Evolutionary conservation across 2,113 vertebrate species (phyloP).

Genomic region (Gymnocephalus cernua): DNA sequence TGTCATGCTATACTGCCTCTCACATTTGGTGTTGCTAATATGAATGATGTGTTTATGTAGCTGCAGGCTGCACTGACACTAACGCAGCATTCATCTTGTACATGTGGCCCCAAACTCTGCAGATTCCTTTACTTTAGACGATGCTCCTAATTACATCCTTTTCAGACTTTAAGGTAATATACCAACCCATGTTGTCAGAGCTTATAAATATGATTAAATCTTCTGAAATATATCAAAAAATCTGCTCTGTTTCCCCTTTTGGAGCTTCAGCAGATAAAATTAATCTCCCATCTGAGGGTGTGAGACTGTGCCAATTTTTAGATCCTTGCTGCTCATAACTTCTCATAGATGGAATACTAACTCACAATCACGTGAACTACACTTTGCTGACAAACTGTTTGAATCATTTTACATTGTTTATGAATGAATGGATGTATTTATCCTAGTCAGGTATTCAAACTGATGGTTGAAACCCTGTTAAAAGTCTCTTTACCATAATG

Average conservation of each 20-base stretch:
- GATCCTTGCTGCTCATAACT: not conserved
- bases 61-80: not conserved
- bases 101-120: not conserved
- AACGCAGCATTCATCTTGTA: not conserved
- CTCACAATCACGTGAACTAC: not conserved
- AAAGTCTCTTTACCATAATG: not conserved
- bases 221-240: not conserved
- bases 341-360: not conserved
- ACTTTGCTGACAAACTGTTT: not conserved
- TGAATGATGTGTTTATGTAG: conserved; percentile 19
- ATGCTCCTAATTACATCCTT: not conserved
- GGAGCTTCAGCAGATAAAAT: not conserved
- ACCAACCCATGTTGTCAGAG: not conserved
- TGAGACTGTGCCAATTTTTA: not conserved
- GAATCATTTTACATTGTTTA: not conserved
- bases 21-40: not conserved
- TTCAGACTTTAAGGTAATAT: not conserved
- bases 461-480: not conserved
- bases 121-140: not conserved
- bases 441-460: not conserved
- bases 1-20: conserved; percentile 1
- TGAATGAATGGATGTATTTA: not conserved
- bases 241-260: not conserved
- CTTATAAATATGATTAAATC: not conserved
- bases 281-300: not conserved